Base-by-base conservation (phyloP, 2,888 invertebrate genomes). In the Flabesymbios commensalis region DNA sequence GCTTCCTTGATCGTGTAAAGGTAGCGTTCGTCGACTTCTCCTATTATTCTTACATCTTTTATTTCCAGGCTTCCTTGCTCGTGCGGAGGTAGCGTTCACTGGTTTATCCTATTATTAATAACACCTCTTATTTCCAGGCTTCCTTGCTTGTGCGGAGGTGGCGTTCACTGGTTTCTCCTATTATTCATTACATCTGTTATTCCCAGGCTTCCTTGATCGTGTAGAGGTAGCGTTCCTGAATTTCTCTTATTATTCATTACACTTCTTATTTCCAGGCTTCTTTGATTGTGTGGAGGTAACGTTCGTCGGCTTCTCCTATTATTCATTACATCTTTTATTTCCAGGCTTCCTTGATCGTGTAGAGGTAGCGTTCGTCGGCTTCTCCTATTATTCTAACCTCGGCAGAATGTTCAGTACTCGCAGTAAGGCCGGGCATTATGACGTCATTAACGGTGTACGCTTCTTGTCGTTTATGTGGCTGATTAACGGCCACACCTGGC, bases 1-100 rank as follows among this genome's bases (percentile, higher is more conserved):
- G 19, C 0, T 31, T 42, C 1, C 3, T 22, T 7, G 53, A 55
- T n/a, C 10, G 59, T 36, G 10, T 65, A 26, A 61, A 66, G 57
- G 58, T 65, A 28, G 47, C 41, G n/a, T 65, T 64, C 22, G 53
- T 32, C 7, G 61, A 57, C 4, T 67, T 59, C 41, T 67, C 67
- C 24, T n/a, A n/a, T n/a, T n/a, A n/a, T n/a, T n/a, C n/a, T n/a
- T n/a, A n/a, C n/a, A n/a, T n/a, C n/a, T n/a, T n/a, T n/a, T n/a
- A n/a, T n/a, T n/a, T n/a, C n/a, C n/a, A n/a, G n/a, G n/a, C n/a
- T n/a, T n/a, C n/a, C n/a, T n/a, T n/a, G n/a, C n/a, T n/a, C n/a
- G n/a, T n/a, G n/a, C n/a, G n/a, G n/a, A n/a, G n/a, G n/a, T n/a
- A n/a, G n/a, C n/a, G n/a, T n/a, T n/a, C n/a, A n/a, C n/a, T n/a